Percentiles rank a stretch among this genome's conserved stretches.
phyloP scores from a whole-genome alignment of 2,113 vertebrate genomes.

The Tupaia tana region DNA sequence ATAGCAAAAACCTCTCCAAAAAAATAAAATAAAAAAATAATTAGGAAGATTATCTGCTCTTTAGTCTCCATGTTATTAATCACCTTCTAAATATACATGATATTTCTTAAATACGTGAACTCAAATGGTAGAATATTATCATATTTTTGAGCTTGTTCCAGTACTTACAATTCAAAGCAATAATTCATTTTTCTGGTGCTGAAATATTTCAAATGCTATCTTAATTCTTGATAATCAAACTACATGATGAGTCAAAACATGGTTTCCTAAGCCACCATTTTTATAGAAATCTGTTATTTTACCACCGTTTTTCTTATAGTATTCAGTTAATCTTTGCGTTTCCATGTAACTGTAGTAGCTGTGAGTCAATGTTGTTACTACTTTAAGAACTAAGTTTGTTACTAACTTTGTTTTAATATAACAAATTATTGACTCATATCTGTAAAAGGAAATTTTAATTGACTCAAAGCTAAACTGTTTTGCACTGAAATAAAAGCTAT shows the following conservation, averaged over 20 bases:
- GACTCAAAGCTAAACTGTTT: conserved; percentile 5
- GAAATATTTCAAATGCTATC: neutral
- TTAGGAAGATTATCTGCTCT: neutral
- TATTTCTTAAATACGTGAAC: neutral
- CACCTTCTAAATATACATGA: neutral
- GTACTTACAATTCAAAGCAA: neutral
- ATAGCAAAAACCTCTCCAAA: too few species aligned
- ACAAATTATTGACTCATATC: neutral
- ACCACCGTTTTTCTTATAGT: neutral
- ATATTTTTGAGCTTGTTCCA: neutral
- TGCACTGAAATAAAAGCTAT: neutral
- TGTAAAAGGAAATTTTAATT: neutral
- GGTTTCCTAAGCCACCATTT: neutral
- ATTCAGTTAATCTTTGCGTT: neutral
- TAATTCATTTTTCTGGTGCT: neutral
- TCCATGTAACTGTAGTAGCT: neutral
- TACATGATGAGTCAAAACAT: neutral
- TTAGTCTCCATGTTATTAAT: too few species aligned
- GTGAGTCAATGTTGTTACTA: neutral
- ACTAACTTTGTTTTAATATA: neutral
- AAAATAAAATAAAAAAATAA: neutral
- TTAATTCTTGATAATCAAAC: neutral
- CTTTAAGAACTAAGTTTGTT: neutral
- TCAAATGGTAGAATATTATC: neutral
- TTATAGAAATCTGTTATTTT: neutral